Evolutionary conservation across 2,797 vertebrate species (phyloP), one percentile per base, ranked within the genome.

Genomic region (Sciurus carolinensis): DNA sequence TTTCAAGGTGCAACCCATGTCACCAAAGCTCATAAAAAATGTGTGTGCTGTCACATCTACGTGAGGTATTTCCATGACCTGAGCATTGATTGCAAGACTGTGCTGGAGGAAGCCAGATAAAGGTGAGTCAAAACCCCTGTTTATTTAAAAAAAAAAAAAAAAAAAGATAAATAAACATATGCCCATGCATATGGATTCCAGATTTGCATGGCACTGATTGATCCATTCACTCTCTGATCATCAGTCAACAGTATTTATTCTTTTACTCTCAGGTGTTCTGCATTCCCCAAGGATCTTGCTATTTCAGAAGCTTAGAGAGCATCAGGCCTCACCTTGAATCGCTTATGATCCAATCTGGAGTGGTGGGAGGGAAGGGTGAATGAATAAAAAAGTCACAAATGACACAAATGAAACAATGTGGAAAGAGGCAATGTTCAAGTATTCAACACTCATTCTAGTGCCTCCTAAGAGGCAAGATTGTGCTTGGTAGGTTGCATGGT

Each of bases 21-120:
- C 90, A 96, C 39, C 44, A 97, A 85, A 82, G 94, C 95, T 97
- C 96, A 94, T 96, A 91, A 95, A 96, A 83, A 73, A 94, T 95
- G 72, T 85, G 62, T 86, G 67, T 69, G 66, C 72, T 73, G 62
- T 85, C 2, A 0, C 2, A 42, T 71, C 87, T 92, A 18, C 0
- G 2, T 92, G 91, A 73, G 91, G 1, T 62, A 15, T 92, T 84
- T 91, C 93, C 24, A 5, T 54, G 73, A 9, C 39, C 62, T 0
- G 24, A 28, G 90, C 82, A 13, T 36, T 0, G 90, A 62, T 50
- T 5, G 0, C 0, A 26, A 20, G 62, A 39, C 47, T 47, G 12
- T 13, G 36, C 12, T 57, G 20, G 30, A 50, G 39, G 50, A 81
- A 73, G n/a, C 33, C 42, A 52, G 54, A 84, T 42, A n/a, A 20